Conservation (phyloP, 2,797 vertebrate genomes). For the Anabacerthia variegaticeps region DNA sequence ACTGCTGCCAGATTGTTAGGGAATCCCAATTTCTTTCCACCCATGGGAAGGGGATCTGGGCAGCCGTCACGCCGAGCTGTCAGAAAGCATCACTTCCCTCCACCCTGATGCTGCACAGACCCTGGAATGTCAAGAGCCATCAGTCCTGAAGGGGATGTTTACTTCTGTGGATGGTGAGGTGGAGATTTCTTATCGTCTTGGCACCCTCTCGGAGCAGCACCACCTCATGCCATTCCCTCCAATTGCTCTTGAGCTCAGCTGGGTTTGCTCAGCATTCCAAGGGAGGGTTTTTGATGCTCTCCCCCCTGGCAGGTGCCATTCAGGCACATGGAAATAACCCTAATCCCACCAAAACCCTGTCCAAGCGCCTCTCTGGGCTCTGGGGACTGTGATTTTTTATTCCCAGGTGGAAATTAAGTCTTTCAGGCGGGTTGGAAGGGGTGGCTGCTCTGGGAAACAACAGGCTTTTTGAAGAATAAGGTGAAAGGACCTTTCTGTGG, state of each 20-base stretch:
- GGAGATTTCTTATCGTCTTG: background rate
- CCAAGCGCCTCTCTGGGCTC: background rate
- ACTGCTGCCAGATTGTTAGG: background rate
- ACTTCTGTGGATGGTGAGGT: background rate
- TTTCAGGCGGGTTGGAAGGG: background rate
- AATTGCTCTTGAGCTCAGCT: rapidly evolving
- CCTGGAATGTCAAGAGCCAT: background rate
- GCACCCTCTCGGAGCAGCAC: background rate
- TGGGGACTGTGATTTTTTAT: background rate
- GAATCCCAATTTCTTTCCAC: slow-evolving; percentile 23
- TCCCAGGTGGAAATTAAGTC: background rate
- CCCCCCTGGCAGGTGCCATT: slow-evolving; percentile 53
- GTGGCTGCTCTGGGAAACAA: slow-evolving; percentile 42
- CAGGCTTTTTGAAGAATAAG: slow-evolving; percentile 67
- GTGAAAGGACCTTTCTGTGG: slow-evolving; percentile 71
- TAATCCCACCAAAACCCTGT: background rate
- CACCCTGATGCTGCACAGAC: slow-evolving; percentile 21
- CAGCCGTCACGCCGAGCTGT: background rate
- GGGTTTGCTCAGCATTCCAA: background rate
- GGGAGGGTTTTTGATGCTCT: background rate
- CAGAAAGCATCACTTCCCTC: slow-evolving; percentile 1
- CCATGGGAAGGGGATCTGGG: background rate
- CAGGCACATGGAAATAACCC: background rate
- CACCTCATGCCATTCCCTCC: background rate
- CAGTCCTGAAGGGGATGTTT: background rate